These are phyloP conservation scores for Thripadectes ignobilis DNA, from an alignment of 2,797 vertebrate genomes.

Conservation along the genomic window DNA sequence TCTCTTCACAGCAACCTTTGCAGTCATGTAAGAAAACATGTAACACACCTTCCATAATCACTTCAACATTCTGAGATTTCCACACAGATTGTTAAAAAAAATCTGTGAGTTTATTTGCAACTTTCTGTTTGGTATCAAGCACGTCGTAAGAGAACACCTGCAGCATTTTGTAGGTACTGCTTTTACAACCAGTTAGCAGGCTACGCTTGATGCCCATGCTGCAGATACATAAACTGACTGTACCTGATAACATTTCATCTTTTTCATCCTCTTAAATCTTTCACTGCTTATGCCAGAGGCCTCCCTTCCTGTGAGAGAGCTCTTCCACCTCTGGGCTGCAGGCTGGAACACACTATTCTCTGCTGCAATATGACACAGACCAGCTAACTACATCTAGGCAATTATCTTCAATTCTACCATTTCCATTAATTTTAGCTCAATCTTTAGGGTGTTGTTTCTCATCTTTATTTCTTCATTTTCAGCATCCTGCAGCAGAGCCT, in stretches of 20 bases:
- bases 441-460: slow-evolving; percentile 13
- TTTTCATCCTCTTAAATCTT: background rate
- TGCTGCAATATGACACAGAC: background rate
- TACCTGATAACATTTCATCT: background rate
- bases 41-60: background rate
- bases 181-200: background rate
- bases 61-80: background rate
- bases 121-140: background rate
- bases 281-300: background rate
- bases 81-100: background rate
- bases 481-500: slow-evolving; percentile 15
- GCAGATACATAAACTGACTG: background rate
- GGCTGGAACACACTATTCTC: background rate
- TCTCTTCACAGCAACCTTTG: background rate
- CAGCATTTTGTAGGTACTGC: background rate
- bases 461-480: slow-evolving; percentile 7
- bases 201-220: background rate
- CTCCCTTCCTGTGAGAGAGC: background rate
- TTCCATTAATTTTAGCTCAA: slow-evolving; percentile 24
- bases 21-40: background rate
- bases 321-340: background rate
- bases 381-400: background rate
- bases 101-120: background rate
- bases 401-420: background rate
- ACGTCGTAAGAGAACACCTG: background rate